phyloP scores from a whole-genome alignment of 2,797 vertebrate species.

The Coracias cyanogaster region DNA sequence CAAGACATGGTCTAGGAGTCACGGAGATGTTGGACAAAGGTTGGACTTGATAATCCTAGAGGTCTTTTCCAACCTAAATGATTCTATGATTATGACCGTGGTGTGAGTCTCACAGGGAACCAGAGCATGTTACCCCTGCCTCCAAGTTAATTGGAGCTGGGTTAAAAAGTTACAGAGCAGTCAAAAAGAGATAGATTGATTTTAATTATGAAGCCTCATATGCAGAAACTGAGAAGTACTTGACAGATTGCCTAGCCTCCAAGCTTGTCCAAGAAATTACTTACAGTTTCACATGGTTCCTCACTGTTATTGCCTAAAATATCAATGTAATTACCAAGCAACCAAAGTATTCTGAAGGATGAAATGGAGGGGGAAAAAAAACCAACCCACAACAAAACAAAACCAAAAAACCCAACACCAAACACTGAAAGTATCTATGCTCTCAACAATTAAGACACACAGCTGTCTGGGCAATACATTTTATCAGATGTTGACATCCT shows the following conservation, averaged over 20 bases:
- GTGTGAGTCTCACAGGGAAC: neutral
- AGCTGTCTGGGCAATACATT: neutral
- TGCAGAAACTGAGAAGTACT: neutral
- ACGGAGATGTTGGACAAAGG: too few species aligned
- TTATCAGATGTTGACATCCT: neutral
- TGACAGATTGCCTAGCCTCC: constrained; percentile 9
- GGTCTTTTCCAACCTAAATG: too few species aligned
- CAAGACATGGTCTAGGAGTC: too few species aligned
- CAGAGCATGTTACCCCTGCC: neutral
- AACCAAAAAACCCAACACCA: neutral
- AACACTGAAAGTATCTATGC: neutral
- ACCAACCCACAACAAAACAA: neutral
- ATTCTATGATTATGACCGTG: neutral
- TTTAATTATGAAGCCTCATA: constrained; percentile 38
- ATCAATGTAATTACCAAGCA: neutral
- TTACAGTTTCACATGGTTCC: neutral
- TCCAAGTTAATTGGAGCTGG: neutral
- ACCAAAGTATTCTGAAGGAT: neutral
- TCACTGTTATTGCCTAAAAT: constrained; percentile 17
- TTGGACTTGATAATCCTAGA: too few species aligned
- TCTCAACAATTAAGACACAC: neutral
- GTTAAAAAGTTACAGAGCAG: constrained; percentile 1
- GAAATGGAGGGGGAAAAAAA: neutral
- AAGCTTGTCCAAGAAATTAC: constrained; percentile 18
- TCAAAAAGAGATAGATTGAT: constrained; percentile 20